Conservation (phyloP, 1,140 invertebrate genomes). For the Dinothrombium tinctorium region DNA sequence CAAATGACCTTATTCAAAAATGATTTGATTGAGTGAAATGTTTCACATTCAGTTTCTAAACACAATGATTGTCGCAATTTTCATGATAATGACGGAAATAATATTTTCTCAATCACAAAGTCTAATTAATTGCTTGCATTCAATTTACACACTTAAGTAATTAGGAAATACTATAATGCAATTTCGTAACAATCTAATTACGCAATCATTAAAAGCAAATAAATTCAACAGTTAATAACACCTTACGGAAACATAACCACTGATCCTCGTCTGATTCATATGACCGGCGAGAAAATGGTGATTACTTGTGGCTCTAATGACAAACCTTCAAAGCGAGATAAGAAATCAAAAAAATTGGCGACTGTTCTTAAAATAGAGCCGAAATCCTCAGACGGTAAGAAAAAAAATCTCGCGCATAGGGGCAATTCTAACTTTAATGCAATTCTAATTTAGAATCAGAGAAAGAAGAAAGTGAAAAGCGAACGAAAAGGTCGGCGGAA, state of each 20-base stretch:
- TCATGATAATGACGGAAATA: too few species aligned
- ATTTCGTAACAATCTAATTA: too few species aligned
- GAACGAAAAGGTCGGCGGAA: constrained; percentile 1
- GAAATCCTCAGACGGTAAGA: not conserved
- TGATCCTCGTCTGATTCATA: constrained; percentile 39
- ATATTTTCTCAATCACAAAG: too few species aligned
- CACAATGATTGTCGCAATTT: too few species aligned
- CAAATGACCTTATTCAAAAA: too few species aligned
- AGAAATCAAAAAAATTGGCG: not conserved
- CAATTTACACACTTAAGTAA: too few species aligned
- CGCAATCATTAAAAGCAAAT: too few species aligned
- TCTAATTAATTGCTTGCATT: too few species aligned
- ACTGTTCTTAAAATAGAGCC: not conserved
- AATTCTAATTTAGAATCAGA: not conserved
- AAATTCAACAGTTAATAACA: constrained; percentile 19
- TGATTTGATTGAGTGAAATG: too few species aligned
- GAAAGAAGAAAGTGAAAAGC: not conserved
- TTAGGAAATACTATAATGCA: too few species aligned
- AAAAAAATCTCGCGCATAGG: not conserved
- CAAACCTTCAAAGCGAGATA: not conserved
- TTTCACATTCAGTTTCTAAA: too few species aligned
- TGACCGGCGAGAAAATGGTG: constrained; percentile 55
- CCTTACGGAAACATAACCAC: constrained; percentile 43
- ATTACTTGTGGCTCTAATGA: constrained; percentile 37
- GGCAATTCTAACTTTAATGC: not conserved